phyloP scores from a whole-genome alignment of 1,140 invertebrate species.

The Eueides isabella region DNA sequence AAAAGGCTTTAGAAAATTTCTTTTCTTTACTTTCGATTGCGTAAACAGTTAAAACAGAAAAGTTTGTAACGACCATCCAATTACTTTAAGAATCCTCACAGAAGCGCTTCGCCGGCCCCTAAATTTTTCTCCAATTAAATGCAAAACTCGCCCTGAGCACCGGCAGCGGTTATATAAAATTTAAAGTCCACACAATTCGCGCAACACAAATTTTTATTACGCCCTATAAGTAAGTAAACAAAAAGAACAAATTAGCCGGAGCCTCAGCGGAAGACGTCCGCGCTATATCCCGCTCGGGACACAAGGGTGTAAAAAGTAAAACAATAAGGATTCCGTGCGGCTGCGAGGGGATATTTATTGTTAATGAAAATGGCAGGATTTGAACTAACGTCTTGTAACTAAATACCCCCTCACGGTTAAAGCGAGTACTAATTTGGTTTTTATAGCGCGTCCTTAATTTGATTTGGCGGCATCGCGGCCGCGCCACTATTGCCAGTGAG shows the following conservation, averaged over 20 bases:
- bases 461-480: slow-evolving; percentile 82
- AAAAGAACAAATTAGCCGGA: slow-evolving; percentile 78
- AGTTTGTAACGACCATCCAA: slow-evolving; percentile 77
- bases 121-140: slow-evolving; percentile 81
- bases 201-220: slow-evolving; percentile 82
- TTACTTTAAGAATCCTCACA: slow-evolving; percentile 80
- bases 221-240: slow-evolving; percentile 77
- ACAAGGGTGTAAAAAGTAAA: slow-evolving; percentile 82
- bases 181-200: slow-evolving; percentile 80
- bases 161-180: slow-evolving; percentile 76
- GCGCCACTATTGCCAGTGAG: slow-evolving; percentile 77
- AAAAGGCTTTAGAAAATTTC: slow-evolving; percentile 35
- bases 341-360: slow-evolving; percentile 81
- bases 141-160: slow-evolving; percentile 70
- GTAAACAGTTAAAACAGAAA: slow-evolving; percentile 72
- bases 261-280: slow-evolving; percentile 64
- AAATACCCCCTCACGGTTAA: slow-evolving; percentile 82
- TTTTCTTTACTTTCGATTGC: slow-evolving; percentile 53
- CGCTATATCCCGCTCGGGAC: slow-evolving; percentile 66
- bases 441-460: slow-evolving; percentile 83
- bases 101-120: slow-evolving; percentile 74
- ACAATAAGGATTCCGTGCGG: slow-evolving; percentile 80
- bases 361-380: slow-evolving; percentile 83
- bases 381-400: slow-evolving; percentile 83
- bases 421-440: slow-evolving; percentile 83